Base-by-base conservation (phyloP, 2,113 vertebrate genomes). In the Haemorhous mexicanus region DNA sequence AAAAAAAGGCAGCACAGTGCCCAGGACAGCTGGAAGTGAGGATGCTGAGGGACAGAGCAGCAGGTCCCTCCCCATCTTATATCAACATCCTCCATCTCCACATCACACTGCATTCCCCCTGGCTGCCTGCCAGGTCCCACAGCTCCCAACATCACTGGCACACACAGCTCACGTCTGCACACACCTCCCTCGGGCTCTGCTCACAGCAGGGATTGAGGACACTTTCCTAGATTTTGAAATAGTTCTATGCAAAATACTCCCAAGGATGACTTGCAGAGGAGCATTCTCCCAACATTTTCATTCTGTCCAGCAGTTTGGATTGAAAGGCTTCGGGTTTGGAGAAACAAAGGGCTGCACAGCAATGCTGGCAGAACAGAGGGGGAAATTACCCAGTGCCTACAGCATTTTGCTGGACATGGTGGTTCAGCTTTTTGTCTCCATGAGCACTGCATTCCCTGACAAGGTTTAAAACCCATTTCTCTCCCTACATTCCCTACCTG, bases 381-480 rank as follows among this genome's bases (percentile, higher is more conserved):
- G 59, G 43, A 90, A 77, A 68, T 33, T 41, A 77, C 33, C 22
- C 3, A 1, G 43, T 28, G 35, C 55, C 68, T 78, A 23, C 61
- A 59, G 73, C 44, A 27, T 63, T 64, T 70, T 39, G 76, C 72
- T 74, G 85, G 61, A 67, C 49, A 4, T 23, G 79, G 72, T 16
- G 7, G 39, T 72, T 81, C 59, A 90, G 81, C 30, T 28, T 39
- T 87, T 59, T 67, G 64, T 84, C 87, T 81, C 50, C 61, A 41
- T 1, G 16, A 90, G 37, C 1, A 5, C 52, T 33, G 76, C 85
- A 66, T 75, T 93, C 69, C 61, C 88, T 46, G 77, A 89, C 64
- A 61, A 93, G 83, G 83, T 89, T 96, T 82, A 61, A 94, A 96
- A 56, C 23, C 66, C 62, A 78, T 94, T 95, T 90, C 83, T 69